Evolutionary conservation across 1,140 invertebrate genomes (phyloP).

Genomic region (Nomia melanderi): DNA sequence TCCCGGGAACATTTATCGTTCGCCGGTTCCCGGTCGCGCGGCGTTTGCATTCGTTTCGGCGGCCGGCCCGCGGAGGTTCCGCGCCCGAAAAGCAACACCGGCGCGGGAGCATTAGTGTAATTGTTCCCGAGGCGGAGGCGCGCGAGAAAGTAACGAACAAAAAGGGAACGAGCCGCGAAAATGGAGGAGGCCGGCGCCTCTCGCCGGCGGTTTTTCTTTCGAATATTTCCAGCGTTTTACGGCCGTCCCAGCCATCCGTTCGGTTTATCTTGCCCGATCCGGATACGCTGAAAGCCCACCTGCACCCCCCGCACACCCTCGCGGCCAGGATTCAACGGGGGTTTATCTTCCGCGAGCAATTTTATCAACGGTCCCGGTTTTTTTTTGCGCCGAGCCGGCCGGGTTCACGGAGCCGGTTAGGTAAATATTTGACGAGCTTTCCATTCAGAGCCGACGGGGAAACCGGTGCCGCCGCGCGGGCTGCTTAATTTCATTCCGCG

Average conservation of each 20-base stretch:
- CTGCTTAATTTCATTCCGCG: slow-evolving; percentile 41
- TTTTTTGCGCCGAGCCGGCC: slow-evolving; percentile 10
- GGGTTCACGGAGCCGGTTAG: not conserved
- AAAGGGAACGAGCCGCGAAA: not conserved
- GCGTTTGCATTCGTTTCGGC: slow-evolving; percentile 21
- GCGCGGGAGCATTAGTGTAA: slow-evolving; percentile 40
- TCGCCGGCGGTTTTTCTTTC: slow-evolving; percentile 6
- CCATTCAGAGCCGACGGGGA: not conserved
- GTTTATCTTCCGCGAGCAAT: slow-evolving; percentile 4
- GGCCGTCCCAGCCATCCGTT: slow-evolving; percentile 1
- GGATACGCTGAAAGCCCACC: not conserved
- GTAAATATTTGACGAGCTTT: slow-evolving; percentile 43
- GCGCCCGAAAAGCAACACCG: slow-evolving; percentile 9
- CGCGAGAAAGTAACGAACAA: not conserved
- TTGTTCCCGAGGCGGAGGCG: slow-evolving; percentile 23
- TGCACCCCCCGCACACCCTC: not conserved
- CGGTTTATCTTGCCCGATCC: slow-evolving; percentile 4
- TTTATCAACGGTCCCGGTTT: slow-evolving; percentile 17
- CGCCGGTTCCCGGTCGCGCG: not conserved
- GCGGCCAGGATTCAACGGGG: slow-evolving; percentile 4
- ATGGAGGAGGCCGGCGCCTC: not conserved
- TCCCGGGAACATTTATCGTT: not conserved
- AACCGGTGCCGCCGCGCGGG: not conserved
- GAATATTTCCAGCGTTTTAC: slow-evolving; percentile 21
- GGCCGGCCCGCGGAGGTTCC: too few relatives aligned